Conservation (phyloP, 53 echinoderm and acorn worm genomes). For the Crossaster papposus region DNA sequence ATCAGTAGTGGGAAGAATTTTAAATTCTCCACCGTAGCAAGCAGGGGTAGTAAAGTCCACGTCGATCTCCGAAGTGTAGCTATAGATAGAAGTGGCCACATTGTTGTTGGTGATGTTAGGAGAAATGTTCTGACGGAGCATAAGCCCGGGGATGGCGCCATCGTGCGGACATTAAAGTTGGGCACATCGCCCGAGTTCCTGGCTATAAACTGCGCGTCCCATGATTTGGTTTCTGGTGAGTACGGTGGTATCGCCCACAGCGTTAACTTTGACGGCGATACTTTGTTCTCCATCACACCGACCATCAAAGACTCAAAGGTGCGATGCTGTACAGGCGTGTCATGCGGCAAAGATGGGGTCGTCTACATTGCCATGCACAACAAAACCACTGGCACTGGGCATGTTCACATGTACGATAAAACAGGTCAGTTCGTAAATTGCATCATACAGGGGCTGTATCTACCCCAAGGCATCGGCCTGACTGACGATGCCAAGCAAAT, state of each 20-base stretch:
- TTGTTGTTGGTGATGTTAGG: constrained; percentile 26
- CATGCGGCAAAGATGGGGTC: constrained; percentile 1
- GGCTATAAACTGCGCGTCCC: constrained; percentile 8
- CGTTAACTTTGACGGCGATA: background rate
- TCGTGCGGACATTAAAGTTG: background rate
- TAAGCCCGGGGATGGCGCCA: background rate
- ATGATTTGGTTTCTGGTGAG: constrained; percentile 14
- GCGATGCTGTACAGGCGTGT: constrained; percentile 32
- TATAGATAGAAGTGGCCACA: background rate
- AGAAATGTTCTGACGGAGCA: background rate
- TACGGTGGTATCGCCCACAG: constrained; percentile 8
- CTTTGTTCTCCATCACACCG: constrained; percentile 12
- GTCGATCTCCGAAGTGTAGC: constrained; percentile 43
- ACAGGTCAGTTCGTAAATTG: constrained; percentile 4
- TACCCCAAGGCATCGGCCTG: constrained; percentile 20
- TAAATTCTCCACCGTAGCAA: constrained; percentile 4
- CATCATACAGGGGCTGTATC: background rate
- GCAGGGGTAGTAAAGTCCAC: background rate
- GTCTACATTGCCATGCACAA: constrained; percentile 40
- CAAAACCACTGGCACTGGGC: constrained; percentile 1
- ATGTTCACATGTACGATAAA: constrained; percentile 18
- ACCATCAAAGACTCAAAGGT: background rate
- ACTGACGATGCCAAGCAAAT: constrained; percentile 7
- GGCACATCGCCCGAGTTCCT: constrained; percentile 20
- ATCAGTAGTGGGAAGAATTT: background rate